Base-by-base conservation (phyloP, 2,113 vertebrate genomes). In the Phyllopteryx taeniolatus region DNA sequence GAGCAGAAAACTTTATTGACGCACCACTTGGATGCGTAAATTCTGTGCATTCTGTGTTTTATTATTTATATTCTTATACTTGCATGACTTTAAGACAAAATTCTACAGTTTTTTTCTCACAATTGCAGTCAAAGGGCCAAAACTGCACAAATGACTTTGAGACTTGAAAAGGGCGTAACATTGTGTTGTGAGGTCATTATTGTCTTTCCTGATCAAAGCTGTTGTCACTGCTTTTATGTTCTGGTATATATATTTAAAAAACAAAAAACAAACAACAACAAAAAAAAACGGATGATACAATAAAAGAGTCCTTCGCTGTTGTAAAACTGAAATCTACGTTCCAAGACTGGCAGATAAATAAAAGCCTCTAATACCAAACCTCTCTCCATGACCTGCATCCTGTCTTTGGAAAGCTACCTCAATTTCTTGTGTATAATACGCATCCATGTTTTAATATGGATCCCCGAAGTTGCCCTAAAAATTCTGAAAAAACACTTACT, bases 281-380 rank as follows among this genome's bases (percentile, higher is more conserved):
- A 27, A 1, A 27, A 27, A 27, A 27, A 27, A 39, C 14, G 66
- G n/a, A 35, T 15, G 15, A 61, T 61, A 33, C 59, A 61, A 35
- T 35, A 83, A 76, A 77, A 70, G 67, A 78, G 80, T 88, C 79
- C 33, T 79, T 87, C 85, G 87, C 81, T 89, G 83, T 90, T 86
- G 87, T 90, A 82, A 85, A 88, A 80, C 72, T 79, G 57, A 27
- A 82, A 84, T 68, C 53, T 81, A 74, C 70, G 73, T 79, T 82
- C 75, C 80, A 74, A 88, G 85, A 83, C 84, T 63, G 54, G 71
- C 77, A 66, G 76, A 84, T 83, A 71, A 85, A 91, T 88, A 90
- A 91, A 90, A 92, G 86, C 86, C 81, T 87, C 74, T 75, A 78
- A 74, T 22, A 27, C 17, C 27, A 12, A 47, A 9, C 8, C 63